Conservation (phyloP, 2,113 vertebrate genomes). For the Cettia cetti region DNA sequence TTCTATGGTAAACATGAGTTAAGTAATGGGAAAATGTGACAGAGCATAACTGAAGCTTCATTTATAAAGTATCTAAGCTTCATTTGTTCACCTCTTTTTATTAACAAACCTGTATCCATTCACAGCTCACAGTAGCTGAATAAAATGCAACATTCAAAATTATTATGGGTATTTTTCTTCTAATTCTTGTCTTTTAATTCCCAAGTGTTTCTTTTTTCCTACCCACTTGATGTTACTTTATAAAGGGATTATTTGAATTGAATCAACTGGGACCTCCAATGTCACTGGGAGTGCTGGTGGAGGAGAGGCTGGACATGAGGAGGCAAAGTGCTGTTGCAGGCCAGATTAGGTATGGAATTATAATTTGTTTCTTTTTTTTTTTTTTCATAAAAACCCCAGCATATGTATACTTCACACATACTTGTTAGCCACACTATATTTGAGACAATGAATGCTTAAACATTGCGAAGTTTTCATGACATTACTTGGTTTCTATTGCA, state of each 20-base stretch:
- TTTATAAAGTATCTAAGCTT: background rate
- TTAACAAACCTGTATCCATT: background rate
- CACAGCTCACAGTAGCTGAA: background rate
- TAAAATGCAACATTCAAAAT: background rate
- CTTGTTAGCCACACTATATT: background rate
- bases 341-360: background rate
- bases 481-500: background rate
- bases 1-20: background rate
- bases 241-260: background rate
- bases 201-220: background rate
- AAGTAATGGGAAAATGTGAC: background rate
- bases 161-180: background rate
- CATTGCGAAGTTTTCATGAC: background rate
- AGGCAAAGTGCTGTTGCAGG: background rate
- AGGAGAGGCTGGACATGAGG: background rate
- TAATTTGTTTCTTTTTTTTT: background rate
- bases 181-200: background rate
- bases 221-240: background rate
- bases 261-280: background rate
- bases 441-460: background rate
- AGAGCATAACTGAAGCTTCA: background rate
- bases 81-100: background rate
- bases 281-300: background rate
- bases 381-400: accelerated
- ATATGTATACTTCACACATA: background rate